phyloP scores from a whole-genome alignment of 2,113 vertebrate species.

The Leptosomus discolor region DNA sequence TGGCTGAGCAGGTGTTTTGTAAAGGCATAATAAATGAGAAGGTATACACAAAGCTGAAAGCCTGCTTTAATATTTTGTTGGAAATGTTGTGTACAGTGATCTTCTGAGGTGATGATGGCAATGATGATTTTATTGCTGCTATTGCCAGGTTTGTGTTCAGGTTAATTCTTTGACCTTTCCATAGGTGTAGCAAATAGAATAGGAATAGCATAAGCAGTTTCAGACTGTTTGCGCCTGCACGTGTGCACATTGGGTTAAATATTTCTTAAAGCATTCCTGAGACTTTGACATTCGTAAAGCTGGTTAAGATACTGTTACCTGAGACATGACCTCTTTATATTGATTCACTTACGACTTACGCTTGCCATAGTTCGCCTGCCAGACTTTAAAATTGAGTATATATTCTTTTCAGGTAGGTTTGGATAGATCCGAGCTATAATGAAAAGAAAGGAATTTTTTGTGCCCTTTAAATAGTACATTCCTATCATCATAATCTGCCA shows the following conservation, averaged over 20 bases:
- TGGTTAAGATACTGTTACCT: not conserved
- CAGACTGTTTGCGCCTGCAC: fast-evolving
- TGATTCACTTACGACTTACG: not conserved
- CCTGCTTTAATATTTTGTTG: not conserved
- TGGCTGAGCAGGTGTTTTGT: not conserved
- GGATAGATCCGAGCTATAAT: not conserved
- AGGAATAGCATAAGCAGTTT: not conserved
- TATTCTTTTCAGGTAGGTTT: not conserved
- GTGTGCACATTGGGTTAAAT: not conserved
- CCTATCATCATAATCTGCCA: not conserved
- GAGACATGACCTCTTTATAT: not conserved
- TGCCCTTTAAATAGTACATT: not conserved
- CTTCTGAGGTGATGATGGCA: not conserved
- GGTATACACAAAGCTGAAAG: not conserved
- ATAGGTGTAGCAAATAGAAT: not conserved
- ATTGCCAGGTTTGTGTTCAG: not conserved
- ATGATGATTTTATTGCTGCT: not conserved
- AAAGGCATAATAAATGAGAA: not conserved
- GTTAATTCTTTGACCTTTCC: not conserved
- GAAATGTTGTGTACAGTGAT: not conserved
- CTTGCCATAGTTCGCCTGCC: not conserved
- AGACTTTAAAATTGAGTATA: not conserved
- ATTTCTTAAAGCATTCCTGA: not conserved
- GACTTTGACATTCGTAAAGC: not conserved
- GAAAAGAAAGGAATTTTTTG: not conserved